A percentile compares a stretch with the other conserved stretches of the same genome.
Conservation (phyloP, 2,797 vertebrate species). For the Hippocampus kuda region DNA sequence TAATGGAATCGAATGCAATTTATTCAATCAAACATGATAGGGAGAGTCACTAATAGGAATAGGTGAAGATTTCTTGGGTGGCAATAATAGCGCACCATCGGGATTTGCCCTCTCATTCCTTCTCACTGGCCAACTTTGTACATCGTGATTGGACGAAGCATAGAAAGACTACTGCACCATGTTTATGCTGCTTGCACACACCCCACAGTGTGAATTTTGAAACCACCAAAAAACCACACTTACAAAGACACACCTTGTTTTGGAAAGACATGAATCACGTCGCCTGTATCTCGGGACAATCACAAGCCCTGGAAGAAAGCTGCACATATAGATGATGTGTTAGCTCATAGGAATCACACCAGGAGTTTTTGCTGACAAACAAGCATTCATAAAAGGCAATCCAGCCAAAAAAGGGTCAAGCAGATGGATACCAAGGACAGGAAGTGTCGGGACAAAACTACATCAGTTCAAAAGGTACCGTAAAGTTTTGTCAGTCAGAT, state of each 20-base stretch:
- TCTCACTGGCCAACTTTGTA: background rate
- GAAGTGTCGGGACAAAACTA: background rate
- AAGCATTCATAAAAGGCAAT: background rate
- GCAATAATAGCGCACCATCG: constrained; percentile 5
- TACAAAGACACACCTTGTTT: constrained; percentile 34
- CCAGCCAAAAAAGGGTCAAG: background rate
- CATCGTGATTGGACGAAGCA: background rate
- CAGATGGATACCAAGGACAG: background rate
- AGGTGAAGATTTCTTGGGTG: background rate
- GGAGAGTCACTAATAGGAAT: background rate
- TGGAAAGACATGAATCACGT: constrained; percentile 39
- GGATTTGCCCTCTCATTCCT: background rate
- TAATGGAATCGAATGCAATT: constrained; percentile 20
- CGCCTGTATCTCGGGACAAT: constrained; percentile 50
- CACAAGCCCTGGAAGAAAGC: constrained; percentile 36
- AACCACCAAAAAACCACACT: constrained; percentile 8
- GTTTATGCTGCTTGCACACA: constrained; percentile 36
- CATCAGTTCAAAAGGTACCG: background rate
- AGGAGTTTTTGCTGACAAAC: background rate
- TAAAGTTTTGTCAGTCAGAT: background rate
- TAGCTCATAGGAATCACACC: background rate
- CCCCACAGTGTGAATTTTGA: constrained; percentile 42
- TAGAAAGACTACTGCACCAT: constrained; percentile 39
- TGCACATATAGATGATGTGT: constrained; percentile 4
- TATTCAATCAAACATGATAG: constrained; percentile 14